Percentiles rank a stretch among this genome's conserved stretches.
Conservation (phyloP, 1,140 invertebrate species). For the Myzus persicae region DNA sequence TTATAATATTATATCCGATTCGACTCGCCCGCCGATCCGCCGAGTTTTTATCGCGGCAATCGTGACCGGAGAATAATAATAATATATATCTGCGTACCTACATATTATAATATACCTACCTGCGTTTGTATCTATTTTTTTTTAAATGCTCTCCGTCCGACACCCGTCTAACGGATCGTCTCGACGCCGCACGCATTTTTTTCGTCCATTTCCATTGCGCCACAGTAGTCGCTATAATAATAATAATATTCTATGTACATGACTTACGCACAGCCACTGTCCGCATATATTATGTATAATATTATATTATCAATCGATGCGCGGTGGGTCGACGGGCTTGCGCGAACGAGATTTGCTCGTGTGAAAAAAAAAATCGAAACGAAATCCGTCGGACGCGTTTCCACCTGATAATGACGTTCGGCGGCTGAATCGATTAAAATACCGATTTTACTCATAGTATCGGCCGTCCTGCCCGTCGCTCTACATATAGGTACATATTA, state of each 20-base stretch:
- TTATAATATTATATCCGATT: conserved; percentile 49
- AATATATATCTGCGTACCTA: conserved; percentile 16
- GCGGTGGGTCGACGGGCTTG: background rate
- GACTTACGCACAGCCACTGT: background rate
- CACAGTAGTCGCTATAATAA: background rate
- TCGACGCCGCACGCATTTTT: background rate
- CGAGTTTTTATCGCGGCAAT: conserved; percentile 49
- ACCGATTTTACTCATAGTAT: conserved; percentile 32
- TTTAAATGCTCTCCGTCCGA: conserved; percentile 45
- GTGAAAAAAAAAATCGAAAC: background rate
- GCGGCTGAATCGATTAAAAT: conserved; percentile 37
- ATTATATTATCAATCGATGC: background rate
- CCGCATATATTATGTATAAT: background rate
- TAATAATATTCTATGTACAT: background rate
- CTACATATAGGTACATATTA: background rate
- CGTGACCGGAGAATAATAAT: conserved; percentile 57
- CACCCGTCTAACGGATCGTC: conserved; percentile 50
- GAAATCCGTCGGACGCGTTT: conserved; percentile 1
- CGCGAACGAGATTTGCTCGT: conserved; percentile 5
- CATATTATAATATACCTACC: background rate
- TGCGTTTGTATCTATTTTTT: background rate
- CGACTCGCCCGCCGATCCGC: conserved; percentile 47
- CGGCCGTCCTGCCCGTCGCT: background rate
- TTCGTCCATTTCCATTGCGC: background rate
- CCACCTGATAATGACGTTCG: background rate